Evolutionary conservation across 2,888 invertebrate species (phyloP).

Genomic region (Thyatira batis): DNA sequence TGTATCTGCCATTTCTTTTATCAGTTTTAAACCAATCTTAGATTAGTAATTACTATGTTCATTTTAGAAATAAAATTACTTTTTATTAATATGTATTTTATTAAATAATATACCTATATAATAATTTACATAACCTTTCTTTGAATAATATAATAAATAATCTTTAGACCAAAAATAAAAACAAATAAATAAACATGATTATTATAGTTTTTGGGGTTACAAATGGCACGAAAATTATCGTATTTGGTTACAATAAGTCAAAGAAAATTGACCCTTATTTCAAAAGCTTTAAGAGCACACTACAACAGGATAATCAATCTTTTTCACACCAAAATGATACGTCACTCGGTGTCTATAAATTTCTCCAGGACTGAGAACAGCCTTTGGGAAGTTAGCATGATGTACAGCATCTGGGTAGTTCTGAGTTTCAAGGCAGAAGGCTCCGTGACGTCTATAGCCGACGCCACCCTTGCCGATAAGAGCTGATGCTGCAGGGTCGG

Average conservation of each 20-base stretch:
- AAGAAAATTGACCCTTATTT: too few species aligned
- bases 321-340: constrained; percentile 84
- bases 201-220: too few species aligned
- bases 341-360: constrained; percentile 86
- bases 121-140: background rate
- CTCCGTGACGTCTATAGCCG: constrained; percentile 88
- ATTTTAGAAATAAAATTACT: background rate
- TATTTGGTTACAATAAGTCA: too few species aligned
- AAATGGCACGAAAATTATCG: background rate
- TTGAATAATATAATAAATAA: background rate
- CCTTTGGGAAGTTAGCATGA: constrained; percentile 88
- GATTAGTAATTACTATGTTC: background rate
- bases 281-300: constrained; percentile 19
- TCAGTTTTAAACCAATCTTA: background rate
- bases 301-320: constrained; percentile 27
- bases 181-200: too few species aligned
- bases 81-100: background rate
- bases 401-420: constrained; percentile 95
- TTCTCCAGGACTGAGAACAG: constrained; percentile 86
- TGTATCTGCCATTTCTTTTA: background rate
- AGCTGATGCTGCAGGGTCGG: constrained; percentile 70
- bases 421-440: constrained; percentile 95
- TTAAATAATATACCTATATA: background rate
- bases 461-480: constrained; percentile 60
- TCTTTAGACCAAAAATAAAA: too few species aligned